Base-by-base conservation (phyloP, 2,888 invertebrate species). In the Cactoblastis cactorum region DNA sequence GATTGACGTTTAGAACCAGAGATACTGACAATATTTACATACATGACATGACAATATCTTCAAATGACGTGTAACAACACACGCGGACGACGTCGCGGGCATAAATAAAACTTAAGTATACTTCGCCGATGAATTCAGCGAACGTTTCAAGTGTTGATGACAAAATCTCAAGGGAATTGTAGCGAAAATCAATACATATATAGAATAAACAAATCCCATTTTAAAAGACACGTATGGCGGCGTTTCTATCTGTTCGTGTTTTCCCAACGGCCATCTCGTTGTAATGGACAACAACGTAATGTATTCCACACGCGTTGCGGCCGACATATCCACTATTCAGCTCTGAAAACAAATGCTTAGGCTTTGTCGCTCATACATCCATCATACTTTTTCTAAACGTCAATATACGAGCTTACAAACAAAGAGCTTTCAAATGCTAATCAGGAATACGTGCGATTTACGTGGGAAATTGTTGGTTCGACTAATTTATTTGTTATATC, bases 341-440 rank as follows among this genome's bases (percentile, higher is more conserved):
- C 65, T 76, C 77, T 81, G 83, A 83, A 86, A 88, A 87, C 88
- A 86, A 82, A 87, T 82, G 81, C 77, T 78, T 74, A 75, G 75
- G 76, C 74, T 69, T 80, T 81, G 80, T 80, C 74, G 69, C 71
- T 70, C 63, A 62, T 78, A 69, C n/a, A 88, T 88, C 81, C 86
- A 84, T 88, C 87, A 87, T 80, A 63, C 70, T 83, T 86, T 80
- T 84, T 84, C 85, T 80, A 83, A 84, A 83, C 83, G 80, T 79
- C 77, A 74, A 62, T 63, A 64, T 69, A 63, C 70, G 76, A 80
- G 81, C 81, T 82, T 81, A 80, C 83, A 87, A 88, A 89, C 86
- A 86, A 83, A 78, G 69, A 76, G 80, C 78, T 83, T 88, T 87
- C 80, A 83, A 84, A 87, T 84, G 86, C 78, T 86, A 88, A 89